Percentiles rank a stretch among this genome's conserved stretches.
phyloP scores from a whole-genome alignment of 1,140 invertebrate species.

The Galleria mellonella region DNA sequence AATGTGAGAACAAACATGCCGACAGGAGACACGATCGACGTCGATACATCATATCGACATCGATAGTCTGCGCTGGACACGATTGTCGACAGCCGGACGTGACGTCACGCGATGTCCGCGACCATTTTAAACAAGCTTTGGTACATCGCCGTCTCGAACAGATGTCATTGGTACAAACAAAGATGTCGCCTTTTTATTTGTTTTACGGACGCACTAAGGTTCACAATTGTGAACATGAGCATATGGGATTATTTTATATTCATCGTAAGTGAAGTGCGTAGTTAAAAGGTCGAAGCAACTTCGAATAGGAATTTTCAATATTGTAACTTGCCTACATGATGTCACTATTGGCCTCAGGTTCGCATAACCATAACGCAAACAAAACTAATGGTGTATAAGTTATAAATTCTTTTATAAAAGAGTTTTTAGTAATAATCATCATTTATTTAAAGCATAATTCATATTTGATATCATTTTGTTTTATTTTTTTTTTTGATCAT shows the following conservation, averaged over 20 bases:
- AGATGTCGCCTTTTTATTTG: constrained; percentile 16
- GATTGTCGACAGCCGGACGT: constrained; percentile 44
- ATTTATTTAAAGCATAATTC: too few species aligned
- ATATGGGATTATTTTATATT: constrained; percentile 39
- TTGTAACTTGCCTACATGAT: neutral
- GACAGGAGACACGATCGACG: constrained; percentile 62
- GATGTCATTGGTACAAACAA: constrained; percentile 57
- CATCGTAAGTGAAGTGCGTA: constrained; percentile 45
- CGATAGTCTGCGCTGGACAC: constrained; percentile 22
- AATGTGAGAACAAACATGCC: constrained; percentile 62
- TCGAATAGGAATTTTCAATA: constrained; percentile 23
- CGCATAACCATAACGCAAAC: too few species aligned
- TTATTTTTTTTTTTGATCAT: too few species aligned
- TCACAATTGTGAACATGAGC: constrained; percentile 21
- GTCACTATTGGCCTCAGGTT: neutral
- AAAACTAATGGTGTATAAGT: too few species aligned
- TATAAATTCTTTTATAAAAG: too few species aligned
- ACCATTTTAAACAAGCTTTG: constrained; percentile 70
- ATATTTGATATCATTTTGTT: too few species aligned
- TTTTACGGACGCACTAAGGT: constrained; percentile 15
- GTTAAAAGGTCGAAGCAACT: constrained; percentile 44
- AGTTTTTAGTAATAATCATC: too few species aligned
- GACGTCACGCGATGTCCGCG: constrained; percentile 65
- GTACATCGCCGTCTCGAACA: constrained; percentile 45
- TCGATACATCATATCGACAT: constrained; percentile 53